Evolutionary conservation across 2,797 vertebrate genomes (phyloP).

Genomic region (Mus spretus): DNA sequence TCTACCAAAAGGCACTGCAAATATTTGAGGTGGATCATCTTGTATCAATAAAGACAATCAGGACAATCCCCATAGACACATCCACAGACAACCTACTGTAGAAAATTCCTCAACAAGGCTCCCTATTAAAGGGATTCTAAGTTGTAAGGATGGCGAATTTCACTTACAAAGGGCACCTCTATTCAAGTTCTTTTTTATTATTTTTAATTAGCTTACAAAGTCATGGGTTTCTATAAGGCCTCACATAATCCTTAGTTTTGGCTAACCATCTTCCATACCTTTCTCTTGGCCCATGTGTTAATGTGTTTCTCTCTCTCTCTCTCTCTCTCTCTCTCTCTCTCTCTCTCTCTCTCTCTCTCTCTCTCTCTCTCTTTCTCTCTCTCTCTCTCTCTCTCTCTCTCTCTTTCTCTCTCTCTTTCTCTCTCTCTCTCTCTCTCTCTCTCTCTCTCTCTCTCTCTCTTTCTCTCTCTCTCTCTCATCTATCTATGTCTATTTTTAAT

Average conservation of each 20-base stretch:
- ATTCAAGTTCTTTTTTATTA: neutral
- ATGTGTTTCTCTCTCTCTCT: no score
- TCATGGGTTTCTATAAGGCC: neutral
- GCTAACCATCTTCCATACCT: neutral
- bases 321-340: no score
- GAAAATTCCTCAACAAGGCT: neutral
- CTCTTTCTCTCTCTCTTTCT: no score
- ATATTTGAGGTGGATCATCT: neutral
- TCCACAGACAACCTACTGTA: neutral
- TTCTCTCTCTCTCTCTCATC: no score
- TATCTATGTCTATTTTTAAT: neutral
- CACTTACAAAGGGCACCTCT: neutral
- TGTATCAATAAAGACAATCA: neutral
- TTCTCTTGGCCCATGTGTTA: neutral
- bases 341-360: no score
- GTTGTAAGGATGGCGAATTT: neutral
- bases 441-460: no score
- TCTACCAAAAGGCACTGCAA: neutral
- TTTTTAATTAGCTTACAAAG: neutral
- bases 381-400: no score
- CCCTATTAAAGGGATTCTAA: neutral
- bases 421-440: no score
- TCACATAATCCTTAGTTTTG: neutral
- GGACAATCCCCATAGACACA: neutral
- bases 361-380: no score